phyloP scores from a whole-genome alignment of 1,140 invertebrate genomes.

The Tetragnatha versicolor region DNA sequence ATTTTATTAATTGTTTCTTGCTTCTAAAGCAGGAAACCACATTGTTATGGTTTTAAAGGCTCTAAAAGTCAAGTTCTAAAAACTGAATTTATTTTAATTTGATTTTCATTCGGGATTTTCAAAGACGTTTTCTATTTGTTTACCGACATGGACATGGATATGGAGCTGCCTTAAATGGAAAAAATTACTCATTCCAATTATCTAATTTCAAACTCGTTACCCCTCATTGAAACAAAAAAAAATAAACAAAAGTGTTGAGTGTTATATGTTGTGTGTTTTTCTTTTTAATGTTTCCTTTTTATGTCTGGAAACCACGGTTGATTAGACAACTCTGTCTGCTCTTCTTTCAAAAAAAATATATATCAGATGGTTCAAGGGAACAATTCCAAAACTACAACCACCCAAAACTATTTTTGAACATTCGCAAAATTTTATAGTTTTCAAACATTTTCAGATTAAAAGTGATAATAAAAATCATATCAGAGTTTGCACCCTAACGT shows the following conservation, averaged over 20 bases:
- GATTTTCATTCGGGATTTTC: background rate
- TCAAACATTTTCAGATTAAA: background rate
- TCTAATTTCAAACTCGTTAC: background rate
- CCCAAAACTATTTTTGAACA: background rate
- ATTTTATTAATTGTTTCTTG: too few relatives aligned
- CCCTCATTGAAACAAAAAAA: background rate
- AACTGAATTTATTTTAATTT: too few relatives aligned
- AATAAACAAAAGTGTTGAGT: background rate
- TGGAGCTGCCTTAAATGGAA: constrained; percentile 51
- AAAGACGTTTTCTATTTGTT: background rate
- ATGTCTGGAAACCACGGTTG: constrained; percentile 34
- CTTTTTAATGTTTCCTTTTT: constrained; percentile 1
- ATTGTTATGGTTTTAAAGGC: too few relatives aligned
- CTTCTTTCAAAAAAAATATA: background rate
- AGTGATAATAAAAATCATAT: background rate
- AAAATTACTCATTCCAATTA: background rate
- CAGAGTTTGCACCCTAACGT: background rate
- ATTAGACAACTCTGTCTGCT: background rate
- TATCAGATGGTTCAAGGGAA: constrained; percentile 12
- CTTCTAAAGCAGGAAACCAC: too few relatives aligned
- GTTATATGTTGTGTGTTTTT: constrained; percentile 26
- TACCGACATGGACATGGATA: constrained; percentile 43
- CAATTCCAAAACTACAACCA: background rate
- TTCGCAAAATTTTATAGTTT: background rate
- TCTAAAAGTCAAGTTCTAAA: too few relatives aligned